Base-by-base conservation (phyloP, 1,140 invertebrate species). In the Monochamus saltuarius region DNA sequence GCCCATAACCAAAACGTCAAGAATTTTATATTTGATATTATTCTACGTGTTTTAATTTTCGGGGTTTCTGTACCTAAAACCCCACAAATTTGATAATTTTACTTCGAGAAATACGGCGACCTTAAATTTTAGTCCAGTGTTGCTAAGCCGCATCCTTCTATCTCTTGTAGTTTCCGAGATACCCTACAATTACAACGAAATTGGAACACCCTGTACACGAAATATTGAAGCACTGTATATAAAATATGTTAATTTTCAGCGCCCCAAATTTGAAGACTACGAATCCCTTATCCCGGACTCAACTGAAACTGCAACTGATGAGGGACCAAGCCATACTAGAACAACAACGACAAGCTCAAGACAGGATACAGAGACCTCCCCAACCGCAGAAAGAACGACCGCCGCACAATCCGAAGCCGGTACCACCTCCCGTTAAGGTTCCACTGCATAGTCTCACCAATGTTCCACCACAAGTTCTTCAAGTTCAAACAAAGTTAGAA, bases 301-400 rank as follows among this genome's bases (percentile, higher is more conserved):
- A 93, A 71, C 81, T 94, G 46, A 92, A 92, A 73, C 85, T 90
- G 59, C 90, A 92, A 80, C 80, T 94, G 77, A 91, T 92, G 87
- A 82, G 89, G 59, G 88, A 91, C 71, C 89, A 93, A 78, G 80
- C 84, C 2, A 75, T 84, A 40, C 85, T 90, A 67, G 87, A 93
- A 72, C 87, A 90, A 69, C 86, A 89, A 67, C 78, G 82, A 63
- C 76, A 80, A 69, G 68, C 74, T 77, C 52, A 73, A 73, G 77
- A 77, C 74, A 62, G 66, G 61, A 14, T 17, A 39, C 67, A 64
- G 29, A 61, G 62, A 45, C 39, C 38, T 13, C 19, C 19, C 19
- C 49, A 35, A 8, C 34, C 49, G 13, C 34, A 35, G 29, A 51
- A 56, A 56, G 22, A 39, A n/a, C 81, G 59, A 78, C 81, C 58